Evolutionary conservation across 2,113 vertebrate species (phyloP), one percentile per base, ranked within the genome.

Genomic region (Camelus bactrianus): DNA sequence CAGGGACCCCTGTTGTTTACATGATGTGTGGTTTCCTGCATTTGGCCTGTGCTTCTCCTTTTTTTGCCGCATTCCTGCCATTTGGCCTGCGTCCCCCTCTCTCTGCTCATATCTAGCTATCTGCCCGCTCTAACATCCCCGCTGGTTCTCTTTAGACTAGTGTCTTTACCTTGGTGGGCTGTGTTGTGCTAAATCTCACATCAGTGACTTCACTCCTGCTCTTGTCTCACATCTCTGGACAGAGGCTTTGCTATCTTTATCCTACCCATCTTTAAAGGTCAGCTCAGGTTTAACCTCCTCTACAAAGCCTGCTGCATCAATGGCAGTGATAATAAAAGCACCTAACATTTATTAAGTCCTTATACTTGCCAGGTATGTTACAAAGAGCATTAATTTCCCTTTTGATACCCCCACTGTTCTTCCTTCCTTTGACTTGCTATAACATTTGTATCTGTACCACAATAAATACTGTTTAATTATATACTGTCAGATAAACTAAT

Each of bases 401-500:
- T 24, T 30, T n/a, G 50, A 82, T 35, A 52, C 7, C 15, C 8
- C 9, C 83, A 79, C 24, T 26, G 6, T 38, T 79, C 56, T 75
- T 76, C n/a, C 10, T 88, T 72, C 58, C 73, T 91, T 77, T 94
- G 89, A 62, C 50, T 86, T 73, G 6, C n/a, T 81, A 1, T 35
- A 69, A 60, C 38, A 67, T 48, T 89, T 83, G 12, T 76, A 72
- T 77, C 38, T 80, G 19, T n/a, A 28, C 28, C 46, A 56, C 42
- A 79, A 46, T 48, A 80, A 91, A 90, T 62, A 75, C 54, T 69
- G 46, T 89, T 91, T 89, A 87, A 84, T 95, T 90, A 83, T 9
- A 75, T 67, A 35, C 10, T 83, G 20, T 86, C 80, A 72, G 26
- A 26, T 77, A 22, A 12, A 48, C 77, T 95, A 89, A 89, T 50